phyloP scores from a whole-genome alignment of 2,888 invertebrate species.

The Machimus rusticus region DNA sequence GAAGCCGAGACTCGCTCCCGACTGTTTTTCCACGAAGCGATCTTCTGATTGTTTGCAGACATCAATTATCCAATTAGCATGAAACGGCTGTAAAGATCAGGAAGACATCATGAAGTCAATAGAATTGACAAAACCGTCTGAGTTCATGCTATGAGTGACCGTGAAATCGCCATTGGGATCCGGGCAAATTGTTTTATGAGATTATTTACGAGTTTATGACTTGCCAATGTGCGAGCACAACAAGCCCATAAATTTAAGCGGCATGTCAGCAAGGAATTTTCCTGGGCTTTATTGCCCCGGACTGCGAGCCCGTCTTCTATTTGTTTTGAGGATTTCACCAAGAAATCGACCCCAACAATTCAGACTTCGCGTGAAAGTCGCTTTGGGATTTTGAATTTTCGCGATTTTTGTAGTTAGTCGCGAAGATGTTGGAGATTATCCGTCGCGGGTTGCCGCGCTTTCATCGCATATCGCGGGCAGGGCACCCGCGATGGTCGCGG shows the following conservation, averaged over 20 bases:
- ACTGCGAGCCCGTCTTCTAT: not conserved
- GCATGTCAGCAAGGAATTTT: slow-evolving; percentile 1
- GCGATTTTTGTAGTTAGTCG: not conserved
- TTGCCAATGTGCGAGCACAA: slow-evolving; percentile 23
- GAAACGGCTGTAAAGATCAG: slow-evolving; percentile 23
- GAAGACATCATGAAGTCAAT: slow-evolving; percentile 34
- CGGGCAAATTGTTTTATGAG: slow-evolving; percentile 34
- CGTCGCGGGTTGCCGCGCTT: not conserved
- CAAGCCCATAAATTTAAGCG: slow-evolving; percentile 22
- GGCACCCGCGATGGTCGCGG: not conserved
- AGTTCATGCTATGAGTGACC: slow-evolving; percentile 42
- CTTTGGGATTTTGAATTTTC: not conserved
- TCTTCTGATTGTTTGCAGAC: slow-evolving; percentile 27
- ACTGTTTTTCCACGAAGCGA: slow-evolving; percentile 6
- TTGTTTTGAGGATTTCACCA: slow-evolving; percentile 7
- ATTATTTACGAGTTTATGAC: slow-evolving; percentile 29
- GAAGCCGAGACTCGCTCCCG: not conserved
- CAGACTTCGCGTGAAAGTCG: not conserved
- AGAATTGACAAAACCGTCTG: slow-evolving; percentile 40
- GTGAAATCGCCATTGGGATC: slow-evolving; percentile 38
- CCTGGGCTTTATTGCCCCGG: not conserved
- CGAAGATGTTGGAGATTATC: not conserved
- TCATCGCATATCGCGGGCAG: not conserved
- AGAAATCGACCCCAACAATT: not conserved
- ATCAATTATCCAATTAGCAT: slow-evolving; percentile 37